Evolutionary conservation across 2,113 vertebrate species (phyloP).

Genomic region (Mystacornis crossleyi): DNA sequence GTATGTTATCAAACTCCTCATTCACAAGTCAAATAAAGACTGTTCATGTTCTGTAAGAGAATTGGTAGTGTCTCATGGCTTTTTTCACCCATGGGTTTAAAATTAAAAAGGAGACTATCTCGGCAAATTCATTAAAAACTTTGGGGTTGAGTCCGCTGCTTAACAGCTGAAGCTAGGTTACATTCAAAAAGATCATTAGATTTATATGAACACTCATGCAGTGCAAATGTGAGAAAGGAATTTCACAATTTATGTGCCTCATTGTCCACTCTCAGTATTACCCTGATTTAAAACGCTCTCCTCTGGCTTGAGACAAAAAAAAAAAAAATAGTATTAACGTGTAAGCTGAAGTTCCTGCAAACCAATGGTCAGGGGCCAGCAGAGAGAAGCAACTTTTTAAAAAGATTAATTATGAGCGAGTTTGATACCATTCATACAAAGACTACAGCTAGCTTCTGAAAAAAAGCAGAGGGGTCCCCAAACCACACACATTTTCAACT

Average conservation of each 20-base stretch:
- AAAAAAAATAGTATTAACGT: neutral
- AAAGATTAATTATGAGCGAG: neutral
- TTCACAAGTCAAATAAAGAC: neutral
- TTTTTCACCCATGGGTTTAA: neutral
- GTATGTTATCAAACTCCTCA: neutral
- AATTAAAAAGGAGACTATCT: neutral
- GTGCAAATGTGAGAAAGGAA: neutral
- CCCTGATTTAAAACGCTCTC: neutral
- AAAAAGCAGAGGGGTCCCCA: neutral
- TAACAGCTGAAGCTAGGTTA: neutral
- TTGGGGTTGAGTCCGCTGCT: neutral
- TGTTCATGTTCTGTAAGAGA: neutral
- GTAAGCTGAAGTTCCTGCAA: neutral
- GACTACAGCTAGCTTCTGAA: neutral
- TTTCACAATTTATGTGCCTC: neutral
- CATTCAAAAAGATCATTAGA: neutral
- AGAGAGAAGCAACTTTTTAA: neutral
- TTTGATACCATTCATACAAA: neutral
- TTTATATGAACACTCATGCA: neutral
- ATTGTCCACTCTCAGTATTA: neutral
- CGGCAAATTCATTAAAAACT: neutral
- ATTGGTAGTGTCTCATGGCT: accelerated
- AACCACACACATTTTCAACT: neutral
- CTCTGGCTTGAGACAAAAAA: neutral
- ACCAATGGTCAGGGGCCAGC: neutral